Conservation (phyloP, 2,113 vertebrate species). For the Balaeniceps rex region DNA sequence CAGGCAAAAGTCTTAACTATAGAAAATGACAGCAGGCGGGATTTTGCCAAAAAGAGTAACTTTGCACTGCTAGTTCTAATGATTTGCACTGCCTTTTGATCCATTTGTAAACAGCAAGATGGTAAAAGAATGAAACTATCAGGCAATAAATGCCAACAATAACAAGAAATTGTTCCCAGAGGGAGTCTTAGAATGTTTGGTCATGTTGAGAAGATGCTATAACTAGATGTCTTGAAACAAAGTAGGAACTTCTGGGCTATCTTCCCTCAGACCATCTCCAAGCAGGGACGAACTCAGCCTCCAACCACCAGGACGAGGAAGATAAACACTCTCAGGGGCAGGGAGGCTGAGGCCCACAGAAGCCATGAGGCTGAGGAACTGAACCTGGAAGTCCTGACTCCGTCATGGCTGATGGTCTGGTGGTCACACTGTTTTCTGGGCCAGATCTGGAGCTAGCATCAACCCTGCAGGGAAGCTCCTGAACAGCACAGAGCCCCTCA, state of each 20-base stretch:
- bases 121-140: conserved; percentile 27
- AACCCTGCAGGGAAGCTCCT: not conserved
- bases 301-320: not conserved
- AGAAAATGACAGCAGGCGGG: conserved; percentile 71
- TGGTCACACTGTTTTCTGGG: accelerated
- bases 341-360: not conserved
- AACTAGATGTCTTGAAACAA: conserved; percentile 30
- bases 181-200: conserved; percentile 28
- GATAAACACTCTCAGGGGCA: not conserved
- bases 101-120: conserved; percentile 52
- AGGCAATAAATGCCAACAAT: conserved; percentile 45
- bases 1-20: conserved; percentile 73
- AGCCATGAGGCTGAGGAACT: not conserved
- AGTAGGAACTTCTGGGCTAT: not conserved
- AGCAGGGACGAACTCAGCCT: not conserved
- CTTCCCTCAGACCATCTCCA: not conserved
- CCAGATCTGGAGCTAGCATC: not conserved
- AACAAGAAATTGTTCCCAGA: conserved; percentile 50
- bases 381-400: not conserved
- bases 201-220: not conserved
- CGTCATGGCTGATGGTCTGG: accelerated
- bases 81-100: conserved; percentile 60
- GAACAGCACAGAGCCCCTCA: not conserved
- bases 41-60: conserved; percentile 62
- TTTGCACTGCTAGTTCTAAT: conserved; percentile 56